Base-by-base conservation (phyloP, 2,797 vertebrate species). In the Pangasius mekongensis region DNA sequence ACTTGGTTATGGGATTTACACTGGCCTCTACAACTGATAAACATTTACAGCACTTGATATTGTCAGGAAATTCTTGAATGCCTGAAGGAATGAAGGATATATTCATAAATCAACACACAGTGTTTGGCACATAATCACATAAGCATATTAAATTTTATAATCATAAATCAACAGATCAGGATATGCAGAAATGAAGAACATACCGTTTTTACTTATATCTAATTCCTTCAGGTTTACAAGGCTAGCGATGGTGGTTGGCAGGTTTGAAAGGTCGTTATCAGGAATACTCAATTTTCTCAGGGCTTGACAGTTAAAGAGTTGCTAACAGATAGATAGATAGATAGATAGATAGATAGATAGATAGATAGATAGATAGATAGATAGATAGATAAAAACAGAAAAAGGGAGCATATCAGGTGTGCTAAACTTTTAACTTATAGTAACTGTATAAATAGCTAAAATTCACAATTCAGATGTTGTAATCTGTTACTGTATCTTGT, bases 181-280 rank as follows among this genome's bases (percentile, higher is more conserved):
- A 71, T 36, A 71, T 84, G 30, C 47, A 87, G 49, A 87, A 71
- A 83, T 27, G 7, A 84, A 20, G 43, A 62, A 87, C 93, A 95
- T 97, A 99, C 98, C 98, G 83, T 99, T 99, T 97, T 99, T 99
- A 96, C 99, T 99, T 96, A 99, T 99, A 96, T 99, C 99, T 86
- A 99, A 96, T 95, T 99, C 99, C 91, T 97, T 98, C 92, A 99
- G 97, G 94, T 99, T 99, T 91, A 98, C 98, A 96, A 99, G 96
- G 95, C 98, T 98, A 94, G 98, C 97, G 89, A 99, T 99, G 92
- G 97, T 96, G 92, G 98, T 97, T 86, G 99, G 99, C 94, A 99
- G 97, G 92, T 93, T 98, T 91, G 98, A 98, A 89, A 99, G 97
- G 96, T 99, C 99, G 54, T 99, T 99, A 94, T 99, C 99, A 24